These are phyloP conservation scores for Gulo gulo DNA, from an alignment of 2,113 vertebrate species.

Conservation along the genomic window DNA sequence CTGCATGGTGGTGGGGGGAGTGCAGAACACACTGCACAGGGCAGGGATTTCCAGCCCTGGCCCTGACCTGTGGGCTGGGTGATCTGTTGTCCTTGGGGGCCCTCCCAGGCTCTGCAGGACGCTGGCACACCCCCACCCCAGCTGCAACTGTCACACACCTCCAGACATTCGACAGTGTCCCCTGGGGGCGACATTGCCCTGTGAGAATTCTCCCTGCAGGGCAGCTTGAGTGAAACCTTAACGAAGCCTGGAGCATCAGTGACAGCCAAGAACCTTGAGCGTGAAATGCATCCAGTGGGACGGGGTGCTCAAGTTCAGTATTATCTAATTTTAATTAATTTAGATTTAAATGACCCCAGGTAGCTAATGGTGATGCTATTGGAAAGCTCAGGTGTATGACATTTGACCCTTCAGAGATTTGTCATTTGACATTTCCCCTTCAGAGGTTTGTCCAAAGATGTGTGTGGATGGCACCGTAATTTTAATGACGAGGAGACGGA, in stretches of 20 bases:
- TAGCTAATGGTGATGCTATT: too few species aligned
- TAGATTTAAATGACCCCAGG: too few species aligned
- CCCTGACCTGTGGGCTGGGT: too few species aligned
- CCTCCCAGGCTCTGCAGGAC: too few species aligned
- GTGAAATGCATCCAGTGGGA: background rate
- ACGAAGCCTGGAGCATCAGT: accelerated
- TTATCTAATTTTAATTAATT: background rate
- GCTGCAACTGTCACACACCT: accelerated
- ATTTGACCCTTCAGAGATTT: background rate
- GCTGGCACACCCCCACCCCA: background rate
- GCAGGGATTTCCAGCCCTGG: background rate
- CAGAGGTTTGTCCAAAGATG: background rate
- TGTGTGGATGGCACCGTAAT: background rate
- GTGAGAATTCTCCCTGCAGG: accelerated
- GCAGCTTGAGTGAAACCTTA: too few species aligned
- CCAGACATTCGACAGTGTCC: background rate
- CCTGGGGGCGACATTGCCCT: background rate
- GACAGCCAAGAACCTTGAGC: accelerated
- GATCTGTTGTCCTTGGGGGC: too few species aligned
- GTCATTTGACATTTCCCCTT: background rate
- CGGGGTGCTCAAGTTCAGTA: background rate
- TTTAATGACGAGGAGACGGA: background rate
- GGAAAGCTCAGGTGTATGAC: background rate
- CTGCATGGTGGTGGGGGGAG: background rate
- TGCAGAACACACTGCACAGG: accelerated